Percentiles rank a stretch among this genome's conserved stretches.
Conservation (phyloP, 2,888 invertebrate genomes). For the Leucoptera coffeella region DNA sequence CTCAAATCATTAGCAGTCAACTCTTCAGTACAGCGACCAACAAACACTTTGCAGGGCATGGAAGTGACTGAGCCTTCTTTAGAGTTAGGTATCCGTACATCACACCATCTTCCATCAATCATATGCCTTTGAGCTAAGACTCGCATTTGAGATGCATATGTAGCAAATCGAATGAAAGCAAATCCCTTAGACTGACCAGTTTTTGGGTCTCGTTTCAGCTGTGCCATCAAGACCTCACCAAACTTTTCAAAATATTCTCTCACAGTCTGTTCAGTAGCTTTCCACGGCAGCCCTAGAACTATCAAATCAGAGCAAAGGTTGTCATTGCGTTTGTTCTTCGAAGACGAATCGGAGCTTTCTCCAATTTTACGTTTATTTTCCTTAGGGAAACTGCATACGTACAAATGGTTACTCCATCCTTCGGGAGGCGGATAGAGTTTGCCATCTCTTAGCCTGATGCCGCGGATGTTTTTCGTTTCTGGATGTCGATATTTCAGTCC, state of each 20-base stretch:
- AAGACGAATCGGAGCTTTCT: constrained; percentile 76
- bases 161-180: constrained; percentile 94
- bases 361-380: constrained; percentile 94
- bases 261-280: constrained; percentile 93
- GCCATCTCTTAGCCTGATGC: constrained; percentile 86
- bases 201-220: constrained; percentile 86
- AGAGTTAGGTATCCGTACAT: constrained; percentile 96
- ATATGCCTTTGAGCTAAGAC: constrained; percentile 91
- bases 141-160: constrained; percentile 91
- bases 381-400: constrained; percentile 79
- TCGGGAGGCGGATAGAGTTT: constrained; percentile 82
- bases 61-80: constrained; percentile 71
- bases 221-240: constrained; percentile 96
- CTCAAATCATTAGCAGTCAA: constrained; percentile 71
- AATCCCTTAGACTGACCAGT: constrained; percentile 97
- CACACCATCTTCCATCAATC: constrained; percentile 98
- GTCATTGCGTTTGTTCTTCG: constrained; percentile 91
- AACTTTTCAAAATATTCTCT: constrained; percentile 95
- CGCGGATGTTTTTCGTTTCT: constrained; percentile 83
- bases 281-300: constrained; percentile 97
- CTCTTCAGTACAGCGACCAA: constrained; percentile 79
- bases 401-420: constrained; percentile 80
- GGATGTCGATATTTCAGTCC: constrained; percentile 96
- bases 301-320: constrained; percentile 94
- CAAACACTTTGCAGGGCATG: constrained; percentile 78